Conservation (phyloP, 2,888 invertebrate species). For the Sinotaia quadrata region DNA sequence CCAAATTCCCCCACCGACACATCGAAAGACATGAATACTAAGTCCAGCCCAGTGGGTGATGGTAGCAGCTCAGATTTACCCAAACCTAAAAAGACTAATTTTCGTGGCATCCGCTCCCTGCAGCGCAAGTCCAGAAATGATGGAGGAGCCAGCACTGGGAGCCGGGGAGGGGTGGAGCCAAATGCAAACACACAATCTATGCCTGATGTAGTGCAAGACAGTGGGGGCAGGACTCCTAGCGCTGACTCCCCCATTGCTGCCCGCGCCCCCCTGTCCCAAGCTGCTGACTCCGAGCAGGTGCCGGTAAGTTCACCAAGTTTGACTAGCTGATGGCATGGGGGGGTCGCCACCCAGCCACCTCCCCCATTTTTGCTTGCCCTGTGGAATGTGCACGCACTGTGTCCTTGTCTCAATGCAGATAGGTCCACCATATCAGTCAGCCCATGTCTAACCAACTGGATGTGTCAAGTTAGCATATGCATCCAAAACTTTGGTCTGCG, state of each 20-base stretch:
- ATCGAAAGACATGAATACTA: conserved; percentile 34
- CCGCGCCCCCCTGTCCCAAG: conserved; percentile 42
- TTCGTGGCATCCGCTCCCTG: conserved; percentile 79
- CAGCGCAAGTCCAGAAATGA: conserved; percentile 75
- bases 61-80: conserved; percentile 54
- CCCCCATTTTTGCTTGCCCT: conserved; percentile 26
- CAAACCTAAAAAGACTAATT: conserved; percentile 75
- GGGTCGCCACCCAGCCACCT: background rate
- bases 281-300: conserved; percentile 46
- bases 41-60: conserved; percentile 27
- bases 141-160: conserved; percentile 36
- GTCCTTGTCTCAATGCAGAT: conserved; percentile 9
- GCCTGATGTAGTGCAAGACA: conserved; percentile 46
- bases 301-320: conserved; percentile 53
- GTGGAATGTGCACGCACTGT: conserved; percentile 27
- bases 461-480: too few species aligned
- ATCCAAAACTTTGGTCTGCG: conserved; percentile 4
- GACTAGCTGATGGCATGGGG: conserved; percentile 37
- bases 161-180: conserved; percentile 26
- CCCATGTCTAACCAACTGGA: conserved; percentile 5
- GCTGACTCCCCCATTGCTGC: conserved; percentile 32
- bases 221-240: conserved; percentile 31
- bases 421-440: background rate
- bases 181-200: conserved; percentile 44
- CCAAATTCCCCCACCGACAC: conserved; percentile 55